A percentile compares a stretch with the other conserved stretches of the same genome.
Conservation (phyloP, 2,113 vertebrate species). For the Xiphophorus couchianus region DNA sequence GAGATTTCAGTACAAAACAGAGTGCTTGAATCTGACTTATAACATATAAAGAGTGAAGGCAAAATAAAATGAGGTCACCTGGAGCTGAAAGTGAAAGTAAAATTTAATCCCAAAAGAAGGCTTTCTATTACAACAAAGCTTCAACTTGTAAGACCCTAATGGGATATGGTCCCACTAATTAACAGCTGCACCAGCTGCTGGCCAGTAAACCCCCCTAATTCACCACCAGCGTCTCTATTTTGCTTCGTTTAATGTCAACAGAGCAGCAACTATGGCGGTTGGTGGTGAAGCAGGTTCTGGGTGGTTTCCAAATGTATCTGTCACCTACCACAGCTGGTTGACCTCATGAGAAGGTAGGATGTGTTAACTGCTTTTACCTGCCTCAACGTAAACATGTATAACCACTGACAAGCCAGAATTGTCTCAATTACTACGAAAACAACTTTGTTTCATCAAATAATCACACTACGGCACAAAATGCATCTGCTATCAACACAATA, state of each 20-base stretch:
- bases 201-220: conserved; percentile 4
- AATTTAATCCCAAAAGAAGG: neutral
- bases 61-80: no score
- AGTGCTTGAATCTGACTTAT: neutral
- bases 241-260: neutral
- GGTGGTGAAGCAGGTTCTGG: neutral
- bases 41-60: neutral
- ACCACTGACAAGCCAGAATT: neutral
- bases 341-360: neutral
- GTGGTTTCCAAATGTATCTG: conserved; percentile 21
- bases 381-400: neutral
- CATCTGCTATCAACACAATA: neutral
- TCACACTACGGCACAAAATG: neutral
- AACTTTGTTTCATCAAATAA: neutral
- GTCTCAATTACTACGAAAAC: neutral
- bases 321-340: neutral
- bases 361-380: neutral
- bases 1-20: neutral
- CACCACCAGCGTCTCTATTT: neutral
- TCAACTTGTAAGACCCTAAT: neutral
- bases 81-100: neutral
- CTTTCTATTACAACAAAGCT: no score
- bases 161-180: neutral
- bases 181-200: neutral
- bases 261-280: fast-evolving